Base-by-base conservation (phyloP, 2,888 invertebrate species). In the Eurytoma adleriae region DNA sequence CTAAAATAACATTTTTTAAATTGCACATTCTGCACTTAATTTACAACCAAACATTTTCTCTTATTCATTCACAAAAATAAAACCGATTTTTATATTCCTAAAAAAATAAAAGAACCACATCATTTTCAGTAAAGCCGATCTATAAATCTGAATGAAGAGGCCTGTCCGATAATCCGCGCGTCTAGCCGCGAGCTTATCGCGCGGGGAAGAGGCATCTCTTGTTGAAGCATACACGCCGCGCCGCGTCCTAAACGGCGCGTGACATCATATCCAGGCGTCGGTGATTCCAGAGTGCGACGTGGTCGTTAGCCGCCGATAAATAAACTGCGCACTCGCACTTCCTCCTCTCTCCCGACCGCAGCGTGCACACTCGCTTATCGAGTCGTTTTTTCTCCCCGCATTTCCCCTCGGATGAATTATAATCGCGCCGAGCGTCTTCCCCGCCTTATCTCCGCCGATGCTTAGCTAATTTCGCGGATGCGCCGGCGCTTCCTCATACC, bases 321-420 rank as follows among this genome's bases (percentile, higher is more conserved):
- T 27, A 13, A 13, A 50, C 13, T n/a, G 7, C 27, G 20, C 61
- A 4, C 30, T 2, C 62, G n/a, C 18, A n/a, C 52, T 52, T 52
- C 52, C 52, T 62, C 27, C 52, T 62, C 27, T 40, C 40, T 27
- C 18, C n/a, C 30, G 18, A 12, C 18, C 2, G 18, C n/a, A 68
- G 68, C 73, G 68, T 27, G 61, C 4, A 30, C 67, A 78, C 73
- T 73, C 62, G 68, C 61, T 78, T 79, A 79, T 79, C 79, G 56
- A 48, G 18, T 16, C 52, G 66, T 30, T 12, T 66, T 64, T 54
- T 74, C n/a, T 20, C 27, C 18, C 52, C 27, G 18, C 59, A 18
- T 5, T 48, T 4, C 27, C 12, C 4, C 27, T 27, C 54, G 13
- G 24, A 48, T 61, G 71, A 61, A n/a, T 71, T 71, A 61, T 61